phyloP scores from a whole-genome alignment of 2,113 vertebrate genomes.

The Dasyurus viverrinus region DNA sequence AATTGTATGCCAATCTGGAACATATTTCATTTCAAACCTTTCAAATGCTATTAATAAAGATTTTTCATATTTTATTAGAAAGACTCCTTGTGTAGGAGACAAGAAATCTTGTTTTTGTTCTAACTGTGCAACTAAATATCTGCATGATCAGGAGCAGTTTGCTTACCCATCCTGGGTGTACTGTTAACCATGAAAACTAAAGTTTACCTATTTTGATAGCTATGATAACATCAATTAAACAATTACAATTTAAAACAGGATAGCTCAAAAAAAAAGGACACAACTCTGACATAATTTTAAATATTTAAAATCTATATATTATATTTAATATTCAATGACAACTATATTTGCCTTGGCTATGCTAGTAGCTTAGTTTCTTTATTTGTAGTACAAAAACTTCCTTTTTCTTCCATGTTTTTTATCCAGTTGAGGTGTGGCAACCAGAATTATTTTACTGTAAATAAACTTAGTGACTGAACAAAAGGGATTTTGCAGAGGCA shows the following conservation, averaged over 20 bases:
- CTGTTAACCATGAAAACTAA: background rate
- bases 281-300: background rate
- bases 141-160: background rate
- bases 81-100: background rate
- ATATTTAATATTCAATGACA: background rate
- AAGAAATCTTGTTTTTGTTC: background rate
- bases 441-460: slow-evolving; percentile 64
- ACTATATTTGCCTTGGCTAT: slow-evolving; percentile 3
- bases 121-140: background rate
- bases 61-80: background rate
- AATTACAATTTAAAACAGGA: background rate
- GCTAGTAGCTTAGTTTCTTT: slow-evolving; percentile 37
- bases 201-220: background rate
- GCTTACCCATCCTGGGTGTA: background rate
- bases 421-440: slow-evolving; percentile 67
- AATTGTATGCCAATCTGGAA: background rate
- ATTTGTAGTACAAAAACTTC: slow-evolving; percentile 34
- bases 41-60: background rate
- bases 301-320: background rate
- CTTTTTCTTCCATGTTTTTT: slow-evolving; percentile 17
- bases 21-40: background rate
- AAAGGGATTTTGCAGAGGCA: slow-evolving; percentile 87
- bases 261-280: background rate
- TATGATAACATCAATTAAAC: background rate
- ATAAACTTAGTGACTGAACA: slow-evolving; percentile 60